phyloP scores from a whole-genome alignment of 2,113 vertebrate species.

The Oreocharis arfaki region DNA sequence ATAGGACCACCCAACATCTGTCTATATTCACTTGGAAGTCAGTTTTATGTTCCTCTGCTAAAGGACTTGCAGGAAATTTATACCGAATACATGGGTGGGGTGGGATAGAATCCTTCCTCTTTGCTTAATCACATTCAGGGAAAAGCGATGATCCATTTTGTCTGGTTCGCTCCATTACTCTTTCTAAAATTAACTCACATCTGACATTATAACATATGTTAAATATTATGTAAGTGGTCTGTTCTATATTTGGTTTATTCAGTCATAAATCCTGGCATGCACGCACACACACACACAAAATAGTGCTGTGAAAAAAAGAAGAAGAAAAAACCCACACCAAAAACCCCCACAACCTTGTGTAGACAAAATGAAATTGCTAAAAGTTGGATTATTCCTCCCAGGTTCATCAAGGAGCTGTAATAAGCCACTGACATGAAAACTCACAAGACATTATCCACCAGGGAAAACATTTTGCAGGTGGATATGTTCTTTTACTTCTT shows the following conservation, averaged over 20 bases:
- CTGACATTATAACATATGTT: conserved; percentile 64
- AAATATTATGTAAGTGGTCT: conserved; percentile 62
- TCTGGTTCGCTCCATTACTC: conserved; percentile 56
- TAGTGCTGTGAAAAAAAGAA: not conserved
- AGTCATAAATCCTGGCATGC: conserved; percentile 51
- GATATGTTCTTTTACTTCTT: not conserved
- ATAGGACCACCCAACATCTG: conserved; percentile 63
- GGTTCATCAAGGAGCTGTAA: not conserved
- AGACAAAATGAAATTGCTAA: not conserved
- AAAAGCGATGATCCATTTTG: conserved; percentile 52
- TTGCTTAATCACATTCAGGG: conserved; percentile 60
- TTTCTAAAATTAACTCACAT: conserved; percentile 65
- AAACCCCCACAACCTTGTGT: not conserved
- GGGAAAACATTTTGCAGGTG: not conserved
- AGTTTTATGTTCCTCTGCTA: conserved; percentile 40
- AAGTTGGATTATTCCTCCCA: not conserved
- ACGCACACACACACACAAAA: not conserved
- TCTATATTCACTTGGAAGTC: conserved; percentile 49
- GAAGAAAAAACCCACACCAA: not conserved
- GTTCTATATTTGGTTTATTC: conserved; percentile 61
- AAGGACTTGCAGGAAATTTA: conserved; percentile 47
- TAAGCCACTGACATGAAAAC: not conserved
- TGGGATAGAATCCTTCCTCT: conserved; percentile 66
- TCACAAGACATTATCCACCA: not conserved
- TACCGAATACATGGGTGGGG: conserved; percentile 56